Evolutionary conservation across 2,113 vertebrate genomes (phyloP).

Genomic region (Mugil cephalus): DNA sequence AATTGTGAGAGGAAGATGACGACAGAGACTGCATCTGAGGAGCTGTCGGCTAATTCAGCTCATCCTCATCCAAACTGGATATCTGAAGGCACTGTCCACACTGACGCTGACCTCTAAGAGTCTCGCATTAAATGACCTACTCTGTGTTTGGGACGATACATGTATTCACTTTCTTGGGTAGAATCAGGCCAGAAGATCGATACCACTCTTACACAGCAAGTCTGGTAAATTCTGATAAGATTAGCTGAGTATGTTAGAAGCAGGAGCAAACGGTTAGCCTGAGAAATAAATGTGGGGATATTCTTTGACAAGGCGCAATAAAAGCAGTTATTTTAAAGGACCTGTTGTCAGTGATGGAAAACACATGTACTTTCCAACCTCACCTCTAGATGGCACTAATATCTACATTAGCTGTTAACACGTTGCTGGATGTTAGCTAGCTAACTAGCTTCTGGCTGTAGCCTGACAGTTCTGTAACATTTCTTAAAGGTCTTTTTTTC

Average conservation of each 20-base stretch:
- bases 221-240: not conserved
- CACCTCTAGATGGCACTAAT: too few relatives aligned
- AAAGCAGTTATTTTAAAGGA: too few relatives aligned
- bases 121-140: not conserved
- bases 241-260: not conserved
- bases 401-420: too few relatives aligned
- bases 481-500: too few relatives aligned
- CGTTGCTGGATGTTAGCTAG: too few relatives aligned
- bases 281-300: too few relatives aligned
- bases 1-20: conserved; percentile 15
- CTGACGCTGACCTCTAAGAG: not conserved
- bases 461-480: too few relatives aligned
- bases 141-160: conserved; percentile 6
- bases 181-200: conserved; percentile 9
- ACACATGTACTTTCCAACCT: too few relatives aligned
- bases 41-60: conserved; percentile 16
- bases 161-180: not conserved
- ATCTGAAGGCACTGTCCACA: not conserved
- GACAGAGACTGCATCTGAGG: conserved; percentile 3
- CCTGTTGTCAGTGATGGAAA: too few relatives aligned
- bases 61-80: conserved; percentile 17
- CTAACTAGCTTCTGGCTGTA: too few relatives aligned
- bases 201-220: not conserved
- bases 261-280: not conserved
- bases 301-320: too few relatives aligned